Base-by-base conservation (phyloP, 1,140 invertebrate species). In the Dryas iulia region DNA sequence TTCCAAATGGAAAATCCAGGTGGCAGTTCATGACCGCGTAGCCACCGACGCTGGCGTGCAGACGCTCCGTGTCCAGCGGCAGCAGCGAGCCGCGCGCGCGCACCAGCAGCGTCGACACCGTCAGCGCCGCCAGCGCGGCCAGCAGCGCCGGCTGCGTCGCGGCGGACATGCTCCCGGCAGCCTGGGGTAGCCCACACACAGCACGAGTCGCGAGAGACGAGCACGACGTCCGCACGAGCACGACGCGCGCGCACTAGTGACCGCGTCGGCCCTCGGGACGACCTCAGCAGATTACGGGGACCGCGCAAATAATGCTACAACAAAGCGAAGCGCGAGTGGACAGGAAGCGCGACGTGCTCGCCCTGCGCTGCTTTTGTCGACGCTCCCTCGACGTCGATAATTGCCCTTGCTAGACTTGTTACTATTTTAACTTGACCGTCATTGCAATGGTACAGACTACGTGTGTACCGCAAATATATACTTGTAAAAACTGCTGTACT, bases 21-120 rank as follows among this genome's bases (percentile, higher is more conserved):
- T 96, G 95, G 91, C 98, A 98, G 93, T 97, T 96, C 88, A 98
- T 96, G 66, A 98, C 95, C 47, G 96, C 96, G 83, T 95, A 95
- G 69, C 97, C 97, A 53, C 97, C 97, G 28, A 98, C 95, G 68
- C 95, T 95, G 72, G 96, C 96, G 57, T 94, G 96, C 75, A 97
- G 93, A 94, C 95, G 79, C 92, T 94, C 82, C 33, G 75, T 74
- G 12, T 85, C 82, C 23, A 85, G 76, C 67, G 81, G 82, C 72
- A 81, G 71, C 69, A 81, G 74, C 69, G 76, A 72, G 18, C 56
- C 77, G 52, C 66, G 33, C 23, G 64, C 64, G 61, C 67, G 47
- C 74, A 60, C 54, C 59, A 35, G 60, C 66, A 71, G 53, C 69
- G 47, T 53, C 58, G 58, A 39, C 33, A 39, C 26, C 31, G 97